Evolutionary conservation across 2,113 vertebrate species (phyloP), one percentile per base, ranked within the genome.

Genomic region (Oncorhynchus clarkii): DNA sequence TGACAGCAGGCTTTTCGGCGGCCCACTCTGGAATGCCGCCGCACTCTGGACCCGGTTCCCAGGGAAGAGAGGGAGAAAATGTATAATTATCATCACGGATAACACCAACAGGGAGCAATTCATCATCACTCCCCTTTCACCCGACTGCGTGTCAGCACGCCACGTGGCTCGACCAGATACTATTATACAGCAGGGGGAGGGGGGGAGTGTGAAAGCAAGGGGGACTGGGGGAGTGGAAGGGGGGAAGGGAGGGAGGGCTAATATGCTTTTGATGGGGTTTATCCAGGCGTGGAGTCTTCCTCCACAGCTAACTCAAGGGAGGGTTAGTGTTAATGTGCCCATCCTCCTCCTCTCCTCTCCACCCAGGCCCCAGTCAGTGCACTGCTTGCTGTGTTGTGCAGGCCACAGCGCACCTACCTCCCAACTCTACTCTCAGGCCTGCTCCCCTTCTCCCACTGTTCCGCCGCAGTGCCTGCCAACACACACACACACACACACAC

Each of bases 251-350:
- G 9, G 39, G 39, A 45, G 92, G 92, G 93, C 94, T 99, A 99
- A 99, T 98, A 95, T 91, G 94, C 95, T 97, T 96, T 96, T 98
- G 96, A 98, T 97, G 95, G 96, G 95, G 94, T 96, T 96, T 95
- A 97, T 92, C 93, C 96, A 96, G 95, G 95, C 97, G 93, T 97
- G 94, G 93, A 96, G 93, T 92, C 85, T 94, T 94, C 94, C 92
- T 93, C 93, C 94, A 94, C 92, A 91, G 93, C 94, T 94, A 89
- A 94, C 92, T 91, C 81, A 80, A 80, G 26, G 87, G 87, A 74
- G 81, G 88, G 69, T 82, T 87, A 84, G 86, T 88, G 87, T 89
- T 89, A 89, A 91, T 82, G 14, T 76, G 59, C 60, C 65, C 77
- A 18, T 2, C 39, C 39, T 45, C 65, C 18, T 54, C 54, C 54